Conservation (phyloP, 2,113 vertebrate genomes). For the Turnix velox region DNA sequence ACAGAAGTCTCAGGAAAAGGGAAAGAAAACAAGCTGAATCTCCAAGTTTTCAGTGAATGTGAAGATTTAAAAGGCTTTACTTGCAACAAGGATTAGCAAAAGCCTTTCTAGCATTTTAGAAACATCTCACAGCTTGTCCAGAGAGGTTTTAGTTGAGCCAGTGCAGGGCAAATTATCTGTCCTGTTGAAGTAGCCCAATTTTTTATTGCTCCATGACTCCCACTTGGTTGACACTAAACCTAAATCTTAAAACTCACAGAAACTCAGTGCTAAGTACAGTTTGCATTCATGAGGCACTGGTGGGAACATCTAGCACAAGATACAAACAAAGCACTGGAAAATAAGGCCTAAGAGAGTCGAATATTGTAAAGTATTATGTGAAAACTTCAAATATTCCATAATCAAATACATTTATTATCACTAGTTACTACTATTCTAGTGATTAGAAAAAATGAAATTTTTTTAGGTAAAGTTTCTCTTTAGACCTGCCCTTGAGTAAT, state of each 20-base stretch:
- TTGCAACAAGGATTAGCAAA: neutral
- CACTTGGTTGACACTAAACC: neutral
- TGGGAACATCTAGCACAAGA: neutral
- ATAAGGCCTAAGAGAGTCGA: neutral
- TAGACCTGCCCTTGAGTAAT: neutral
- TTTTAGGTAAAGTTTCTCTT: neutral
- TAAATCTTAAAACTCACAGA: neutral
- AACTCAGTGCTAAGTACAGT: neutral
- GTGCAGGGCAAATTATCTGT: neutral
- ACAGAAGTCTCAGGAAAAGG: accelerated
- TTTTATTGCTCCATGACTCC: neutral
- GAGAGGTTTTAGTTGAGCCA: neutral
- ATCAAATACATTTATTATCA: neutral
- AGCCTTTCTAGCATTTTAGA: neutral
- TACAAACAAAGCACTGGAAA: neutral
- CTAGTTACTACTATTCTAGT: neutral
- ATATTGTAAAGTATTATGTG: neutral
- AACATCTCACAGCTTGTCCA: neutral
- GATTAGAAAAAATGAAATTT: neutral
- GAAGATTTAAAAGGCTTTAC: neutral
- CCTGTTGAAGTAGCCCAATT: neutral
- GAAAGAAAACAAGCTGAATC: neutral
- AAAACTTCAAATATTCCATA: neutral
- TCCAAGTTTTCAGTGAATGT: neutral
- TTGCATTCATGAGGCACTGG: neutral